A percentile compares a stretch with the other conserved stretches of the same genome.
These are phyloP conservation scores for Radopholus similis DNA, from an alignment of 1,140 invertebrate genomes.

Conservation along the genomic window DNA sequence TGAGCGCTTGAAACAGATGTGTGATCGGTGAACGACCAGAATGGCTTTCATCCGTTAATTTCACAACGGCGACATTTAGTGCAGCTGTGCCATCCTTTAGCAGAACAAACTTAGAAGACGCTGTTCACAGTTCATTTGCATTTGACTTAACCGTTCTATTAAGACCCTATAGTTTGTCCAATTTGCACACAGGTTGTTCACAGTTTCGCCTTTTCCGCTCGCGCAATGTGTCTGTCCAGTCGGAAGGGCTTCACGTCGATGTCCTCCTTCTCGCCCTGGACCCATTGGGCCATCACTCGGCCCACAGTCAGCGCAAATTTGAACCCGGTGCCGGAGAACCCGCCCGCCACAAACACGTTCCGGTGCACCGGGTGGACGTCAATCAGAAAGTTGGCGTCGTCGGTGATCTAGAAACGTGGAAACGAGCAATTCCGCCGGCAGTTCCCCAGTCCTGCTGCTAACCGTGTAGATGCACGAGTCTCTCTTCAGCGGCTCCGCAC, in stretches of 20 bases:
- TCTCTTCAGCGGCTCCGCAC: slow-evolving; percentile 13
- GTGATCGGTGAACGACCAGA: not conserved
- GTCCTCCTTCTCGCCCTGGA: slow-evolving; percentile 6
- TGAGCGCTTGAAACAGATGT: not conserved
- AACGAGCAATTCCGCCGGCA: not conserved
- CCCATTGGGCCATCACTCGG: slow-evolving; percentile 34
- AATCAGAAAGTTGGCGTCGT: slow-evolving; percentile 42
- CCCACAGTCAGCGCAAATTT: slow-evolving; percentile 46
- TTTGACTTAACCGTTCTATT: not conserved
- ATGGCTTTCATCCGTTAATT: not conserved
- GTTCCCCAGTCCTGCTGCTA: slow-evolving; percentile 20
- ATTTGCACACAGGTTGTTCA: too few relatives aligned
- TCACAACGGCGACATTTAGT: not conserved
- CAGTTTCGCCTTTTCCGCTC: not conserved
- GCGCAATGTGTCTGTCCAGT: not conserved
- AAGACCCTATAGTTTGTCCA: not conserved
- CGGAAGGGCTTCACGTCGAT: slow-evolving; percentile 1
- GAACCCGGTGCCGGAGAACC: slow-evolving; percentile 51
- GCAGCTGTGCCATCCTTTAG: not conserved
- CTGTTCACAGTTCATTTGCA: not conserved
- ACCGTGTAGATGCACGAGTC: slow-evolving; percentile 47
- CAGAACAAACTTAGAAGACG: not conserved
- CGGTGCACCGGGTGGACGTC: slow-evolving; percentile 38
- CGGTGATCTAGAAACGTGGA: slow-evolving; percentile 37
- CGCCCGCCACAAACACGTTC: slow-evolving; percentile 45